A percentile compares a stretch with the other conserved stretches of the same genome.
Evolutionary conservation across 2,797 vertebrate species (phyloP).

Genomic region (Sebastes trivittatus): DNA sequence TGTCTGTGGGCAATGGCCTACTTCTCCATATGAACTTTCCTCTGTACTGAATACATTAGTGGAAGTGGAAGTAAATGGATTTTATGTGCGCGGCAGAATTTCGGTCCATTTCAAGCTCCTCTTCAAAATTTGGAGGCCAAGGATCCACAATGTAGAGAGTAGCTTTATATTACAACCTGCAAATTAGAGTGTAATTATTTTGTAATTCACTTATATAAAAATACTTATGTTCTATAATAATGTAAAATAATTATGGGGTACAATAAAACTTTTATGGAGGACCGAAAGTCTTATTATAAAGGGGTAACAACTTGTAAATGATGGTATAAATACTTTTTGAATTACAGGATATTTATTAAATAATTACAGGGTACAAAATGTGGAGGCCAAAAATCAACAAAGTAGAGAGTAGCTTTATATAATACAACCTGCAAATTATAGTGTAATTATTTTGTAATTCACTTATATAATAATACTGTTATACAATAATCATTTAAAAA

Average conservation of each 20-base stretch:
- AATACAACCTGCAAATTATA: background rate
- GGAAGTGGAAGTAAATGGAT: constrained; percentile 20
- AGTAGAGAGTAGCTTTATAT: background rate
- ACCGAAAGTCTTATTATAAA: background rate
- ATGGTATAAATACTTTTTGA: background rate
- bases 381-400: background rate
- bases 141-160: background rate
- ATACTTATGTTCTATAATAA: background rate
- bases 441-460: background rate
- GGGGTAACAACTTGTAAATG: background rate
- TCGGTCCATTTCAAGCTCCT: background rate
- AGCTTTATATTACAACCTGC: background rate
- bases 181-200: background rate
- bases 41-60: constrained; percentile 20
- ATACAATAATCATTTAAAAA: background rate
- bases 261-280: constrained; percentile 1
- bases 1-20: constrained; percentile 18
- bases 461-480: background rate
- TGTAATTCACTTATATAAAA: background rate
- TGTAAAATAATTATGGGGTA: background rate
- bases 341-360: background rate
- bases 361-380: background rate
- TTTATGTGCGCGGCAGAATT: constrained; percentile 3
- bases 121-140: background rate
- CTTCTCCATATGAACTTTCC: constrained; percentile 40